phyloP scores from a whole-genome alignment of 1,140 invertebrate species.

The Drosophila novamexicana region DNA sequence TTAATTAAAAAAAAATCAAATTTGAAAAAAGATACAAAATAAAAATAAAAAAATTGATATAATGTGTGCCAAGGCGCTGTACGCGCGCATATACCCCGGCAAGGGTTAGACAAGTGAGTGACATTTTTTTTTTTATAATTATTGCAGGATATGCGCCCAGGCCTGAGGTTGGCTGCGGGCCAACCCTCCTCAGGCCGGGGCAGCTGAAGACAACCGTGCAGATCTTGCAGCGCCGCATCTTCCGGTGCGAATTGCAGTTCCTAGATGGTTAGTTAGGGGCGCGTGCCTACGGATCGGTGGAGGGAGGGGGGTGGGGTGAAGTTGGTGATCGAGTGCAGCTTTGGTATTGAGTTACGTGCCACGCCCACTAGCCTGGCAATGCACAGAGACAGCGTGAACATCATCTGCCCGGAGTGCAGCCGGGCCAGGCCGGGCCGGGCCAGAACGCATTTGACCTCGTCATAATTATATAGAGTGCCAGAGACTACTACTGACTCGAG shows the following conservation, averaged over 20 bases:
- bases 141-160: not conserved
- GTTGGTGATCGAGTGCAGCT: slow-evolving; percentile 54
- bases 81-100: not conserved
- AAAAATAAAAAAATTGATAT: not conserved
- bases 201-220: slow-evolving; percentile 35
- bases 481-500: slow-evolving; percentile 55
- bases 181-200: not conserved
- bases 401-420: slow-evolving; percentile 22
- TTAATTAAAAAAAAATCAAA: slow-evolving; percentile 52
- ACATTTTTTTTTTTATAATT: slow-evolving; percentile 30
- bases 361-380: slow-evolving; percentile 31
- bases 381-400: not conserved
- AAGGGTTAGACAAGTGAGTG: slow-evolving; percentile 46
- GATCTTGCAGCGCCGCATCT: slow-evolving; percentile 22
- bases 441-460: slow-evolving; percentile 66
- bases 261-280: slow-evolving; percentile 29
- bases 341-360: slow-evolving; percentile 73
- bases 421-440: slow-evolving; percentile 13
- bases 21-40: slow-evolving; percentile 2
- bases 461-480: slow-evolving; percentile 72
- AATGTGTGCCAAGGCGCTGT: not conserved
- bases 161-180: slow-evolving; percentile 3
- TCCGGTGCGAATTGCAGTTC: slow-evolving; percentile 72
- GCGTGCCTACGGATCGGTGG: slow-evolving; percentile 38
- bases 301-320: not conserved